Base-by-base conservation (phyloP, 2,797 vertebrate species). In the Pangasius larnaudii region DNA sequence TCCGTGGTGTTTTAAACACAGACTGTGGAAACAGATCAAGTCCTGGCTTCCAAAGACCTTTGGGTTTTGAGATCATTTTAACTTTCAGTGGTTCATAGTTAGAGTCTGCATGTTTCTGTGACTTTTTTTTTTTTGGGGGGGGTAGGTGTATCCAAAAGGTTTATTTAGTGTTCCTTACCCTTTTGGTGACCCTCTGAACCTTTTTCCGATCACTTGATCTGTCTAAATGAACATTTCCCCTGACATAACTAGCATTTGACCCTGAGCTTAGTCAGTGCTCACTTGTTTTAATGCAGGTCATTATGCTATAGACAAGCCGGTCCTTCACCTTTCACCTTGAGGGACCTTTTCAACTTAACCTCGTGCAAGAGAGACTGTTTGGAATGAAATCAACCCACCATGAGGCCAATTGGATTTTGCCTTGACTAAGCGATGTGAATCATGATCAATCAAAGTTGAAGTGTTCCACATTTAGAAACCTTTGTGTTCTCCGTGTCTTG, bases 251-350 rank as follows among this genome's bases (percentile, higher is more conserved):
- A 90, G 80, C 61, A 80, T 84, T 88, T 91, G 87, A 89, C 91
- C 85, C 83, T 87, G 77, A 74, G 86, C 49, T 85, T 84, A 42
- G 90, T 86, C 87, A 83, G 56, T 74, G 77, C 87, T 85, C 84
- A 72, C 88, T 91, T 89, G 86, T 90, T 89, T 89, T 92, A 90
- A 89, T 85, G 87, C 81, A 7, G 27, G 80, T 85, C 87, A 85
- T 90, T 89, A 84, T 81, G 88, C 89, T 81, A 71, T 42, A 72
- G 83, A 88, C 71, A 49, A 78, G 78, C 53, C 85, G 78, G 79
- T 82, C 89, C 85, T 91, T 91, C 83, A 87, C 87, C 84, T 90
- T 87, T 85, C 86, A 88, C 86, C 89, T 89, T 56, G 63, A 65
- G 83, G 46, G 79, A 91, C 89, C 87, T 67, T 89, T 84, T 89